phyloP scores from a whole-genome alignment of 2,888 invertebrate genomes.

The Nephrotoma flavescens region DNA sequence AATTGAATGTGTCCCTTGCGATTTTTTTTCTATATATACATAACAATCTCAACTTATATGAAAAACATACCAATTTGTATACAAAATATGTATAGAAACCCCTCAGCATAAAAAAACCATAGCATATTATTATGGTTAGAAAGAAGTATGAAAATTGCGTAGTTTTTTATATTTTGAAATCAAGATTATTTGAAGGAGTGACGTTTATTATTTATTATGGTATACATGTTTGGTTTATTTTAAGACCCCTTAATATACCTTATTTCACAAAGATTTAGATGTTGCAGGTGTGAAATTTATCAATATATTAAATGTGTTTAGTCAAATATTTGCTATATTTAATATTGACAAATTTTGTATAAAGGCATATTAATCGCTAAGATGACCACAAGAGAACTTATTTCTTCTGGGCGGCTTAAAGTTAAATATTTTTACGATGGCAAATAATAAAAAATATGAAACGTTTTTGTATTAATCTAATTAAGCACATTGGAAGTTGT shows the following conservation, averaged over 20 bases:
- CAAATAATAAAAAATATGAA: too few relatives aligned
- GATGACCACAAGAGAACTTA: too few relatives aligned
- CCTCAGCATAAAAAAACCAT: background rate
- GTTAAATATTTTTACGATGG: too few relatives aligned
- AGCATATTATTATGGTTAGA: background rate
- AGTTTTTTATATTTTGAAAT: background rate
- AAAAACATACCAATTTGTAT: background rate
- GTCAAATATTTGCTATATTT: too few relatives aligned
- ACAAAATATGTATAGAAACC: background rate
- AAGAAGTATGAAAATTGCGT: background rate
- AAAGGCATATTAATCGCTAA: too few relatives aligned
- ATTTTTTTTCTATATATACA: background rate
- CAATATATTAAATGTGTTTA: too few relatives aligned
- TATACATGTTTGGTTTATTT: background rate
- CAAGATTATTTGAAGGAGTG: background rate
- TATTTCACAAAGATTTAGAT: background rate
- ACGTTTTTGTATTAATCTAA: too few relatives aligned
- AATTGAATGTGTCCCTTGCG: background rate
- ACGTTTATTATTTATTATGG: background rate
- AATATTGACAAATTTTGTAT: too few relatives aligned
- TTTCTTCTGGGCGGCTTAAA: too few relatives aligned
- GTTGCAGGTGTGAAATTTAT: background rate
- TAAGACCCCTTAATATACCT: background rate
- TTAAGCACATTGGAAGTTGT: too few relatives aligned
- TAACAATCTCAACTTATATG: background rate